phyloP scores from a whole-genome alignment of 1,140 invertebrate genomes.

The Drosophila saltans region DNA sequence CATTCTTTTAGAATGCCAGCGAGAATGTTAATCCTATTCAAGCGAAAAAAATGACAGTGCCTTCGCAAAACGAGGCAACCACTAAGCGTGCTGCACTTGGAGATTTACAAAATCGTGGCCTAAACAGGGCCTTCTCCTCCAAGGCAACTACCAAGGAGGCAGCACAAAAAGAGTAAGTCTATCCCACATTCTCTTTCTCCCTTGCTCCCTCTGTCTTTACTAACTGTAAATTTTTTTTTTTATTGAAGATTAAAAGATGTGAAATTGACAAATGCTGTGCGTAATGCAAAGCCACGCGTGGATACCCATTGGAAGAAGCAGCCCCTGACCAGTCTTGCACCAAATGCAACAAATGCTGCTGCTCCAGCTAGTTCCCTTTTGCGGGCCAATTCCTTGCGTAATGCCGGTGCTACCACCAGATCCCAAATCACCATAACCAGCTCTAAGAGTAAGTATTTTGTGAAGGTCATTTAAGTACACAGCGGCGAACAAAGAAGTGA shows the following conservation, averaged over 20 bases:
- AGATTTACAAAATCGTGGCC: slow-evolving; percentile 76
- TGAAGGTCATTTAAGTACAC: too few relatives aligned
- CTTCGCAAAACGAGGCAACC: slow-evolving; percentile 56
- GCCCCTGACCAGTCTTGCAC: slow-evolving; percentile 40
- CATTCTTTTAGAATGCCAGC: slow-evolving; percentile 59
- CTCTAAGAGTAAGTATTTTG: slow-evolving; percentile 52
- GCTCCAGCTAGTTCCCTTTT: slow-evolving; percentile 37
- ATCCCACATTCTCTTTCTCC: background rate
- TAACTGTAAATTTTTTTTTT: background rate
- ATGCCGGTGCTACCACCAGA: background rate
- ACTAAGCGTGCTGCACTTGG: slow-evolving; percentile 78
- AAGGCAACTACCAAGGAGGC: slow-evolving; percentile 68
- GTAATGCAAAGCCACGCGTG: slow-evolving; percentile 72
- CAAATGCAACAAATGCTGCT: slow-evolving; percentile 22
- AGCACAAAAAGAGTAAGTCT: slow-evolving; percentile 74
- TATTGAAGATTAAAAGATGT: slow-evolving; percentile 60
- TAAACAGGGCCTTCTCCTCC: slow-evolving; percentile 46
- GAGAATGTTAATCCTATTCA: slow-evolving; percentile 68
- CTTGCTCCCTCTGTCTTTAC: background rate
- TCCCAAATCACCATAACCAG: background rate
- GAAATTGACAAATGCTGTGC: slow-evolving; percentile 62
- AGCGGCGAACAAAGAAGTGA: background rate
- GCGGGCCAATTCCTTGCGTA: slow-evolving; percentile 72
- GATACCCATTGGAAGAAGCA: slow-evolving; percentile 81
- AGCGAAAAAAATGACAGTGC: slow-evolving; percentile 72